Percentiles rank a stretch among this genome's conserved stretches.
phyloP scores from a whole-genome alignment of 2,888 invertebrate genomes.

The Rhamnusium bicolor region DNA sequence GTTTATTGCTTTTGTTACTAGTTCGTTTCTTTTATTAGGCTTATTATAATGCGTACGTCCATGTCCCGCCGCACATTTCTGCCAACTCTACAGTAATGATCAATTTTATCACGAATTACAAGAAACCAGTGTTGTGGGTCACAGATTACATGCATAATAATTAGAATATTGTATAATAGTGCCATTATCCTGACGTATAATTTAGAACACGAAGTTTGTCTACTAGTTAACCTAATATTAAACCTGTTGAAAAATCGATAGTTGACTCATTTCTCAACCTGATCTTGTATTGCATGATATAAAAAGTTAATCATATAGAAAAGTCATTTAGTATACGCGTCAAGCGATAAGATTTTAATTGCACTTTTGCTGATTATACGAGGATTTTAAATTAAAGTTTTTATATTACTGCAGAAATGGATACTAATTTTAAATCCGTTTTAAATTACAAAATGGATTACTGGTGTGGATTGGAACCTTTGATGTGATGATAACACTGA shows the following conservation, averaged over 20 bases:
- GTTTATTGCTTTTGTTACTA: too few species aligned
- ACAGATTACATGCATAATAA: not conserved
- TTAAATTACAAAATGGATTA: too few species aligned
- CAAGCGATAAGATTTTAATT: not conserved
- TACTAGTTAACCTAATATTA: not conserved
- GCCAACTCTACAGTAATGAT: not conserved
- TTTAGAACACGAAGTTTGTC: not conserved
- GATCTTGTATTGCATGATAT: not conserved
- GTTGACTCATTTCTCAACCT: not conserved
- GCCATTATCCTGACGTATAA: conserved; percentile 20
- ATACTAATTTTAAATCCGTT: not conserved
- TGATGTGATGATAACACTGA: too few species aligned
- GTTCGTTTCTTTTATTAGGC: too few species aligned
- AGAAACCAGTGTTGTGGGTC: conserved; percentile 10
- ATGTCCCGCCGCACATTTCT: too few species aligned
- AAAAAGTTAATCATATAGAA: not conserved
- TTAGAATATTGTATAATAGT: conserved; percentile 16
- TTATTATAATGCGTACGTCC: too few species aligned
- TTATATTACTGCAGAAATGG: not conserved
- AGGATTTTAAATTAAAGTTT: not conserved
- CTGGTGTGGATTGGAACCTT: too few species aligned
- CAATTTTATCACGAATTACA: not conserved
- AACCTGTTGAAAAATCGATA: not conserved
- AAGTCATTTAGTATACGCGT: not conserved
- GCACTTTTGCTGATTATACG: not conserved